phyloP scores from a whole-genome alignment of 2,113 vertebrate species.

The Climacteris rufus region DNA sequence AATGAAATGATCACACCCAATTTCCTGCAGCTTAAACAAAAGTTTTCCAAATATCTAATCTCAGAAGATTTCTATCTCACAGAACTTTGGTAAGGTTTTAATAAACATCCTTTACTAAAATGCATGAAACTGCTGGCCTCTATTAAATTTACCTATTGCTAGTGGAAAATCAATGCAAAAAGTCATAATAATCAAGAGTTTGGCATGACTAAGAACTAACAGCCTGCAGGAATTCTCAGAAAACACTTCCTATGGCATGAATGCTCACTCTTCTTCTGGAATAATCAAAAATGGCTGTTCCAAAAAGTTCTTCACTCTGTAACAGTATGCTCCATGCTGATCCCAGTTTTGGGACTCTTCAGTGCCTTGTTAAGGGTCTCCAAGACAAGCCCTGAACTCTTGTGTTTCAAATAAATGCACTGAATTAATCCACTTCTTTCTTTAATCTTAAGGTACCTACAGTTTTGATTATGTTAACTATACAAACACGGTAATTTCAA shows the following conservation, averaged over 20 bases:
- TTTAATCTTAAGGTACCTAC: neutral
- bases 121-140: neutral
- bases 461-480: neutral
- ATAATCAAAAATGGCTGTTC: neutral
- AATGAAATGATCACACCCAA: conserved; percentile 14
- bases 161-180: neutral
- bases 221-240: conserved; percentile 9
- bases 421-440: neutral
- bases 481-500: neutral
- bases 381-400: neutral
- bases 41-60: conserved; percentile 10
- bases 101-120: conserved; percentile 12
- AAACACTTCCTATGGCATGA: neutral
- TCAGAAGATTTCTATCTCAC: neutral
- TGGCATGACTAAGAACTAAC: neutral
- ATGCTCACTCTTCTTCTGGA: neutral
- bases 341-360: neutral
- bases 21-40: conserved; percentile 15
- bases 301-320: neutral
- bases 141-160: neutral
- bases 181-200: neutral
- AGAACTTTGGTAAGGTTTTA: neutral
- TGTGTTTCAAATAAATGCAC: neutral
- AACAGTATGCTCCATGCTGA: neutral
- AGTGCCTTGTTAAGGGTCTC: neutral